Evolutionary conservation across 2,113 vertebrate genomes (phyloP), one percentile per base, ranked within the genome.

Genomic region (Sterna hirundo): DNA sequence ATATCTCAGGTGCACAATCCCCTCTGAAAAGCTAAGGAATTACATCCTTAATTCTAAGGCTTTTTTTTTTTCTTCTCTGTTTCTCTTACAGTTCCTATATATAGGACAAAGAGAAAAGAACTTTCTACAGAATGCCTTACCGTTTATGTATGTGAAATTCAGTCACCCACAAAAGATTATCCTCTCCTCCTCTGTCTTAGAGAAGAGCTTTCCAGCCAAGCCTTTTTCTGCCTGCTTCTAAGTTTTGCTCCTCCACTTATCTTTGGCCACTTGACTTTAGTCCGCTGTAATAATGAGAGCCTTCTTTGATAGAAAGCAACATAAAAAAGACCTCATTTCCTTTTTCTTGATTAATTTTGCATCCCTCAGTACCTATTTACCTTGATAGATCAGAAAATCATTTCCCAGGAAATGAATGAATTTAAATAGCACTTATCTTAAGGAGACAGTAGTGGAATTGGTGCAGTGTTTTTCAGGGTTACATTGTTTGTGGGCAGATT

Each of bases 321-420:
- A 77, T 57, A 40, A 97, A 92, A 94, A 85, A 42, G 3, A 42
- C 65, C 42, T 90, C 2, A 90, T 97, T 97, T 97, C 84, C 83
- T 74, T 88, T 87, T 91, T 77, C 75, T 88, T 95, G 84, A 95
- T 95, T 95, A 97, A 95, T 95, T 93, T 94, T 95, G 62, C 86
- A 93, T 91, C 74, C 74, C 84, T 91, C 86, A 87, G 74, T 95
- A 94, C 74, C 70, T 97, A 83, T 83, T 97, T 95, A 90, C 88
- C 74, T 93, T 90, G 93, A 91, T 38, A 91, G 74, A 92, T 95
- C 95, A 97, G 88, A 95, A 97, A 95, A 96, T 76, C 1, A 87
- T 94, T 97, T 94, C 52, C 46, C 49, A 60, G 86, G 32, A 92
- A 93, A 93, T 85, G 22, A 93, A 74, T 94, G 17, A 83, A 89